Conservation (phyloP, 2,888 invertebrate species). For the Rhabditoides inermis region DNA sequence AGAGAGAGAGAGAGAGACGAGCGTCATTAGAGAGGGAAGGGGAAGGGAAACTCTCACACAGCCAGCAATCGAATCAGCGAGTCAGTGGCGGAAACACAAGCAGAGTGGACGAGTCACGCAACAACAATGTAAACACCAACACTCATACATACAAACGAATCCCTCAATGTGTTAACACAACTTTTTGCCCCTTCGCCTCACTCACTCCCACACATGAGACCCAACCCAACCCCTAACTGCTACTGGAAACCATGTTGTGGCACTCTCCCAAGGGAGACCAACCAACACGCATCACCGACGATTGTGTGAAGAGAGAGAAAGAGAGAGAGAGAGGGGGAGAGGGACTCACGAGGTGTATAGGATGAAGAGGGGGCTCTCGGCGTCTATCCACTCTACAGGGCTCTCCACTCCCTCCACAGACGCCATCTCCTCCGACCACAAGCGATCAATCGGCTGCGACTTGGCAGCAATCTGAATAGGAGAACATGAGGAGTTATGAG, state of each 20-base stretch:
- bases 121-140: too few species aligned
- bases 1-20: neutral
- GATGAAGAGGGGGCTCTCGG: slow-evolving; percentile 94
- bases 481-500: too few species aligned
- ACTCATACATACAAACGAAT: too few species aligned
- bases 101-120: neutral
- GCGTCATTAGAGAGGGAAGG: neutral
- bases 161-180: too few species aligned
- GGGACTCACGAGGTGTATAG: slow-evolving; percentile 65
- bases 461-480: neutral
- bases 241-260: too few species aligned
- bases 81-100: neutral
- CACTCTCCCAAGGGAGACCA: too few species aligned
- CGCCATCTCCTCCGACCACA: slow-evolving; percentile 85
- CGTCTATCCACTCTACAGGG: slow-evolving; percentile 86
- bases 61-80: neutral
- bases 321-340: neutral
- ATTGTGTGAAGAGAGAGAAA: neutral
- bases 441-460: slow-evolving; percentile 65
- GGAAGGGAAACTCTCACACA: neutral
- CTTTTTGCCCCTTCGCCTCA: too few species aligned
- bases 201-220: too few species aligned
- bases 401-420: slow-evolving; percentile 69
- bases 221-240: too few species aligned
- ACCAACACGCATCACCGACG: too few species aligned